Base-by-base conservation (phyloP, 2,113 vertebrate species). In the Chauna torquata region DNA sequence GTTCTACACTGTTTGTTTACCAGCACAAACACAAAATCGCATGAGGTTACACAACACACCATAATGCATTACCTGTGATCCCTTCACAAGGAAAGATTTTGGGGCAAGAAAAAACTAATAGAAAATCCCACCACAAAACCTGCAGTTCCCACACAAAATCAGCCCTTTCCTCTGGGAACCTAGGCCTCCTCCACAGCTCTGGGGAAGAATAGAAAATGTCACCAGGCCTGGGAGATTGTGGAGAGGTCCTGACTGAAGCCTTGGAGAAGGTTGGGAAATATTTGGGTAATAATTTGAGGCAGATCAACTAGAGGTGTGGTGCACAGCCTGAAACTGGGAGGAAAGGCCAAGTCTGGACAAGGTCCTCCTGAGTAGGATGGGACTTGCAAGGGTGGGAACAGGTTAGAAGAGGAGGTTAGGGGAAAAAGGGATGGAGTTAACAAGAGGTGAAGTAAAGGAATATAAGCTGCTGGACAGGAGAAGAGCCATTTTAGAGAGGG, bases 331-430 rank as follows among this genome's bases (percentile, higher is more conserved):
- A 55, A 23, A 22, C 8, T 5, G 24, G 6, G 20, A 89, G 20
- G 40, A 78, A 81, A 75, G 30, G 8, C 7, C 34, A 22, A 7
- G 13, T 68, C 66, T 59, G 55, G 28, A 30, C 34, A 76, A 45
- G 4, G 45, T 38, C 8, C 11, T 81, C 0, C 0, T 12, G 44
- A 54, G 19, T 6, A 0, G 0, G 22, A 58, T 52, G 32, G 8
- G 11, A 70, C 6, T 3, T 24, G 13, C 16, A 15, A 38, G 70
- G 8, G 17, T 38, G 30, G 30, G 36, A 77, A 8, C 34, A n/a
- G 24, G 20, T 52, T n/a, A 47, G 61, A 58, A 82, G 5, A 44
- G 5, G 6, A 52, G 6, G 11, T 17, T 20, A 38, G 3, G 1
- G 52, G 44, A 20, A 40, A 50, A 79, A 81, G 5, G 9, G 10